Percentiles rank a stretch among this genome's conserved stretches.
Conservation (phyloP, 2,888 invertebrate genomes). For the Rotaria magnacalcarata region DNA sequence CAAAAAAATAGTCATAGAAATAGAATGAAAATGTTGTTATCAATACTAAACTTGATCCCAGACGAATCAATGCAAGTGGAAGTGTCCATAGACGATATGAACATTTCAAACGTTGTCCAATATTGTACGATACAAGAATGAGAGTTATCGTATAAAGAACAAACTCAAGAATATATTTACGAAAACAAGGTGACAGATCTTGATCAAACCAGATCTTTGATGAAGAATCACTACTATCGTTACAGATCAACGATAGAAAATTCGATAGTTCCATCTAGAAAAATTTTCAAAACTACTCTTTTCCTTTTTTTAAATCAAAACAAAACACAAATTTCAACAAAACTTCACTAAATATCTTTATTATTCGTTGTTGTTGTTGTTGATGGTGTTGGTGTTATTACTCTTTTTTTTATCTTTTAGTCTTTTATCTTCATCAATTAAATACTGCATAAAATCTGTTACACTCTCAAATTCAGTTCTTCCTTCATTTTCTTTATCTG, state of each 20-base stretch:
- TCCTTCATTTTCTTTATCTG: conserved; percentile 39
- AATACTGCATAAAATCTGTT: conserved; percentile 45
- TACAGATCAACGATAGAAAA: conserved; percentile 12
- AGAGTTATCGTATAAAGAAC: not conserved
- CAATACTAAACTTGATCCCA: not conserved
- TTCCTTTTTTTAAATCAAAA: not conserved
- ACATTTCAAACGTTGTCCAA: conserved; percentile 9
- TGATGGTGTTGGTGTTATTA: not conserved
- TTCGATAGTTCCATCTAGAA: not conserved
- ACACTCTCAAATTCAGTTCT: conserved; percentile 45
- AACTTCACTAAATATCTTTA: not conserved
- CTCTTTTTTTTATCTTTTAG: conserved; percentile 35
- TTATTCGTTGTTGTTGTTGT: not conserved
- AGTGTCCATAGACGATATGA: conserved; percentile 28
- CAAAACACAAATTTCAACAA: not conserved
- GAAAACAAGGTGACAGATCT: not conserved
- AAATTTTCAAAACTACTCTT: not conserved
- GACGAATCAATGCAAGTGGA: not conserved
- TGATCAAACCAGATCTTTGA: not conserved
- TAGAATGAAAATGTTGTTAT: not conserved
- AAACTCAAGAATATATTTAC: not conserved
- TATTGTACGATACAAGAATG: not conserved
- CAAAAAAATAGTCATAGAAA: conserved; percentile 13
- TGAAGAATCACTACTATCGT: not conserved
- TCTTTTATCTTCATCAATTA: conserved; percentile 43